A percentile compares a stretch with the other conserved stretches of the same genome.
Evolutionary conservation across 2,113 vertebrate species (phyloP).

Genomic region (Scatophagus argus): DNA sequence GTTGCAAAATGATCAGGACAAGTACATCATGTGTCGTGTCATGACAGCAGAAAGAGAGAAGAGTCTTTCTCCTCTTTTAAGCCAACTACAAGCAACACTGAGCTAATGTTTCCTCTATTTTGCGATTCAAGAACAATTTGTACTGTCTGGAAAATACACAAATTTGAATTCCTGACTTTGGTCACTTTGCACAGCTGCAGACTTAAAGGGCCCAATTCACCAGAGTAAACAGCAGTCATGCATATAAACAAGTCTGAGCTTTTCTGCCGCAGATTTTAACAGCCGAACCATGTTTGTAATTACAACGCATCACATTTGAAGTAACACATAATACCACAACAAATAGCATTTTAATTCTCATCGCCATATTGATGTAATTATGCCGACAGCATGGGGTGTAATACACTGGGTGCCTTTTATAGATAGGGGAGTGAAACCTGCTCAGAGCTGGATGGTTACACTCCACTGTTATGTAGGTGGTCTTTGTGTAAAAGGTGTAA

Average conservation of each 20-base stretch:
- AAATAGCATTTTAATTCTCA: conserved; percentile 33
- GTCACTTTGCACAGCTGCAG: conserved; percentile 74
- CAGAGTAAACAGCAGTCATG: conserved; percentile 67
- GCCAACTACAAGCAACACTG: conserved; percentile 48
- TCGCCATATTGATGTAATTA: conserved; percentile 49
- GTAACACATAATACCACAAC: conserved; percentile 50
- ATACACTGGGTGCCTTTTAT: conserved; percentile 58
- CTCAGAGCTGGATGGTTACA: conserved; percentile 34
- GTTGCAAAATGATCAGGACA: background rate
- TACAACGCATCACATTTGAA: conserved; percentile 46
- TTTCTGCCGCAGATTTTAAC: conserved; percentile 40
- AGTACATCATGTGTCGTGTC: conserved; percentile 5
- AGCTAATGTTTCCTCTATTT: conserved; percentile 62
- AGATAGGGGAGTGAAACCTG: conserved; percentile 49
- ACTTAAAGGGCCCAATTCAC: conserved; percentile 67
- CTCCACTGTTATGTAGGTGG: conserved; percentile 63
- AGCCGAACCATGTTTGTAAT: conserved; percentile 44
- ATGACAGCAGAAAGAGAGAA: conserved; percentile 7
- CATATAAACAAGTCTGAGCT: conserved; percentile 63
- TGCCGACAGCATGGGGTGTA: conserved; percentile 33
- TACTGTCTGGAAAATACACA: conserved; percentile 65
- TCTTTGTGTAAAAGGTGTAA: conserved; percentile 72
- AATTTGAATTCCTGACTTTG: conserved; percentile 73
- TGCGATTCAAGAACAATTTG: conserved; percentile 73
- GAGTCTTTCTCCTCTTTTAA: conserved; percentile 18